phyloP scores from a whole-genome alignment of 2,113 vertebrate genomes.

The Artemisiospiza belli region DNA sequence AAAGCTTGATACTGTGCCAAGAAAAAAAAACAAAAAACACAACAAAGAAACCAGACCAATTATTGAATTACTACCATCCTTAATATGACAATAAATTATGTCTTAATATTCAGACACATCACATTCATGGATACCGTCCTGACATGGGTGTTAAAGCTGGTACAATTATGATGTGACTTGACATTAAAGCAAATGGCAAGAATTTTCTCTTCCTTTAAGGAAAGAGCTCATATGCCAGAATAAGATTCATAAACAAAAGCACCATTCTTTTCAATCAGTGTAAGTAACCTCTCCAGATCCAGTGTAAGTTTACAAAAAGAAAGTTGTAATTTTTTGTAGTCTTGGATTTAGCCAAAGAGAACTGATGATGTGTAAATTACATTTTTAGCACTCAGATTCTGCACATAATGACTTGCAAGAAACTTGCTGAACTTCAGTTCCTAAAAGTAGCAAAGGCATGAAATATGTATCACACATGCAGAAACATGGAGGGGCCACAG shows the following conservation, averaged over 20 bases:
- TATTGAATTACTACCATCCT: conserved; percentile 19
- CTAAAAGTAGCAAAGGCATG: background rate
- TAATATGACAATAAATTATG: background rate
- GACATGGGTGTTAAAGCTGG: background rate
- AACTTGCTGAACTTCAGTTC: background rate
- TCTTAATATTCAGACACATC: background rate
- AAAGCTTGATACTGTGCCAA: conserved; percentile 87
- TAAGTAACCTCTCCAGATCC: background rate
- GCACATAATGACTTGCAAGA: background rate
- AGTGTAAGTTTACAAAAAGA: background rate
- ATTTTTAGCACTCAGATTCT: background rate
- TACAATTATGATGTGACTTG: background rate
- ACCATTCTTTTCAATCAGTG: background rate
- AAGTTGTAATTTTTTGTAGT: background rate
- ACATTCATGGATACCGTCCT: background rate
- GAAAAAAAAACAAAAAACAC: conserved; percentile 21
- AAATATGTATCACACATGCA: background rate
- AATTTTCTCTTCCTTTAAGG: background rate
- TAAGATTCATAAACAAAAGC: background rate
- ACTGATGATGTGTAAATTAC: background rate
- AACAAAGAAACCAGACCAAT: conserved; percentile 8
- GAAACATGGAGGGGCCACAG: background rate
- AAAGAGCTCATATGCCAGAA: background rate
- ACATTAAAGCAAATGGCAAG: background rate
- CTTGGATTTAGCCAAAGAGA: background rate